Evolutionary conservation across 2,888 invertebrate species (phyloP), one percentile per base, ranked within the genome.

Genomic region (Pardosa pseudoannulata): DNA sequence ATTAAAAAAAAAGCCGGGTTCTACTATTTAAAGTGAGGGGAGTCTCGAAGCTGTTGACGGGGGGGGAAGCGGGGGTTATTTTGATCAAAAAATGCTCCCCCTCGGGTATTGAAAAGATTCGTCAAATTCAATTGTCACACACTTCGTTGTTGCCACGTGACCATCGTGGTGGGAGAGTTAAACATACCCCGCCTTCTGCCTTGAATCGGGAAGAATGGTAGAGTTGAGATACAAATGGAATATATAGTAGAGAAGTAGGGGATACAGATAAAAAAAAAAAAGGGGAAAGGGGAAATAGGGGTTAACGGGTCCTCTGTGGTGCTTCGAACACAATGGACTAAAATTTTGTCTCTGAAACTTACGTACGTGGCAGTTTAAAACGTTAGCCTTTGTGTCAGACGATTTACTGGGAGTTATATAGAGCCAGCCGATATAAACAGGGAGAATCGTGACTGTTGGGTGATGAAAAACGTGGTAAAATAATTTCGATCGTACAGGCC

Each of bases 91-190:
- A 31, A 67, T 11, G n/a, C 27, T 65, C 32, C 67, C 67, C 68
- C 68, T 32, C 32, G 62, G 50, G 67, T 78, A 78, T 73, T 85
- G 83, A 85, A 85, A 85, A 85, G 83, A 85, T 85, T 85, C 78
- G 78, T 85, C 83, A 85, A 85, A 85, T 85, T 85, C 83, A 28
- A 85, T 85, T 85, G 83, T 85, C 83, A 73, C 71, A 70, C 83
- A 76, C 83, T 83, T 83, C 76, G 83, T 76, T 76, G 27, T 36
- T 46, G 78, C 67, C 83, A 85, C 83, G 83, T 85, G 83, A 85
- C 83, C 78, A 72, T 85, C 67, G 83, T 56, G 83, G 83, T 85
- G 83, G 83, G 78, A 85, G 83, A 76, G 83, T 85, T 78, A 85
- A 85, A 85, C 83, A 78, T 41, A 83, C 76, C 56, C 56, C 76